Conservation (phyloP, 2,113 vertebrate species). For the Arothron firmamentum region DNA sequence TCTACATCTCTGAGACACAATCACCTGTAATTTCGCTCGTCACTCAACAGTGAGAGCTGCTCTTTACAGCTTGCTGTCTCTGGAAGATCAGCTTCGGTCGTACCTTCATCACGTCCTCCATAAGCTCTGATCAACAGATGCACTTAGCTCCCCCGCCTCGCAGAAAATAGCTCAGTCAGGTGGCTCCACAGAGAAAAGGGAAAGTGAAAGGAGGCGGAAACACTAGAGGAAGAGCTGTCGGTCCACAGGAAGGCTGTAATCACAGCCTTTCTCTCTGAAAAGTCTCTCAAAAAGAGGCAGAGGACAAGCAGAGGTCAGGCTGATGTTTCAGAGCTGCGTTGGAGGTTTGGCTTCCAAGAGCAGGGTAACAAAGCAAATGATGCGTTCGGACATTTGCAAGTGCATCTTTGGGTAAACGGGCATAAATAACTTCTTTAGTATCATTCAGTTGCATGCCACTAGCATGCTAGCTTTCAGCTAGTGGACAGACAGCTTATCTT, state of each 20-base stretch:
- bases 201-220: conserved; percentile 17
- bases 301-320: too few species aligned
- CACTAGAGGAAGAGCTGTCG: neutral
- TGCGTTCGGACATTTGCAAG: too few species aligned
- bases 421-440: too few species aligned
- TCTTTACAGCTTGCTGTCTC: conserved; percentile 32
- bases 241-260: conserved; percentile 32
- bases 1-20: conserved; percentile 70
- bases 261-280: conserved; percentile 5
- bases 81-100: conserved; percentile 38
- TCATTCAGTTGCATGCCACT: too few species aligned
- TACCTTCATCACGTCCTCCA: conserved; percentile 33
- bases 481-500: too few species aligned
- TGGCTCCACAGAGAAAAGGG: conserved; percentile 4
- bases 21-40: conserved; percentile 75
- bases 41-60: conserved; percentile 60
- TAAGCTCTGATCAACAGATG: conserved; percentile 37
- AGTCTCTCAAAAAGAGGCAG: too few species aligned
- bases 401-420: too few species aligned
- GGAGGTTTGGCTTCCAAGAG: too few species aligned
- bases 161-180: conserved; percentile 11
- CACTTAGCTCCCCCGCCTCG: conserved; percentile 26
- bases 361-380: too few species aligned
- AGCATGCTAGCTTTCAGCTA: too few species aligned
- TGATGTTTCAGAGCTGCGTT: too few species aligned